phyloP scores from a whole-genome alignment of 1,140 invertebrate species.

The Atta colombica region DNA sequence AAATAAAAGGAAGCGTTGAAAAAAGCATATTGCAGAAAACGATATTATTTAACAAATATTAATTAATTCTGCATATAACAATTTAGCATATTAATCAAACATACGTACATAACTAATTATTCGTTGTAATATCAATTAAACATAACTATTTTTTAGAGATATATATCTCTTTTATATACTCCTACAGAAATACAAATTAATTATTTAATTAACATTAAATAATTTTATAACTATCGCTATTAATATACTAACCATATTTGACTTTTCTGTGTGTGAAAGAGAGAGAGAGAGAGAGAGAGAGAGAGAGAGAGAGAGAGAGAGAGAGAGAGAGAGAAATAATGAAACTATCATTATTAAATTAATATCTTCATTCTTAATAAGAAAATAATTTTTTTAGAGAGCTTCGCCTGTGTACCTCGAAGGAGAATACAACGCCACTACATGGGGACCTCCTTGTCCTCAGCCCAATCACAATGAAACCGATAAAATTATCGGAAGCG shows the following conservation, averaged over 20 bases:
- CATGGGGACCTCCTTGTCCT: constrained; percentile 87
- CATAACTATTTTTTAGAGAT: background rate
- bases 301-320: too few relatives aligned
- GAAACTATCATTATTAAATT: background rate
- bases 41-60: background rate
- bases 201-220: background rate
- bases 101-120: background rate
- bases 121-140: background rate
- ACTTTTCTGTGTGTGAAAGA: background rate
- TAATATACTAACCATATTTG: background rate
- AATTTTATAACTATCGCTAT: background rate
- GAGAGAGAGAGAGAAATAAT: background rate
- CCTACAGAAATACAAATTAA: background rate
- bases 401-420: constrained; percentile 86
- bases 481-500: constrained; percentile 86
- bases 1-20: background rate
- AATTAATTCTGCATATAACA: background rate
- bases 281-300: too few relatives aligned
- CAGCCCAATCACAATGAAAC: constrained; percentile 85
- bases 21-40: background rate
- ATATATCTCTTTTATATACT: background rate
- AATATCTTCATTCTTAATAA: background rate
- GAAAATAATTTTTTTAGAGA: constrained; percentile 79
- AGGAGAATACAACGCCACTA: constrained; percentile 87
- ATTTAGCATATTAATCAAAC: too few relatives aligned